A percentile compares a stretch with the other conserved stretches of the same genome.
Conservation (phyloP, 2,113 vertebrate genomes). For the Poecilia latipinna region DNA sequence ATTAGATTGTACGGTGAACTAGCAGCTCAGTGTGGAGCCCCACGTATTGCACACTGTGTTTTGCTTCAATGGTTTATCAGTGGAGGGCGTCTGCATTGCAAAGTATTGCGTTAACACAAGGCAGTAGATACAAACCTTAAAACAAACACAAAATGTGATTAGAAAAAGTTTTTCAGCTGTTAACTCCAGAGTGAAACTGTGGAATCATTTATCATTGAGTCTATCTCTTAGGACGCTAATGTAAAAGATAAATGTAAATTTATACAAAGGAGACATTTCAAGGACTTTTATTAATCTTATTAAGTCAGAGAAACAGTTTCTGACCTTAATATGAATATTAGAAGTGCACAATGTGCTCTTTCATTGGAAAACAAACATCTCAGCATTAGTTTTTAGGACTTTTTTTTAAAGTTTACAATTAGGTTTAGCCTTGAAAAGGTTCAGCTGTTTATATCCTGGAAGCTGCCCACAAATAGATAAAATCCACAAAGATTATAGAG, state of each 20-base stretch:
- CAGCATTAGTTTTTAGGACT: neutral
- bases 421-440: neutral
- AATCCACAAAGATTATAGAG: no score
- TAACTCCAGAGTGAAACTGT: neutral
- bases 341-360: neutral
- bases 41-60: neutral
- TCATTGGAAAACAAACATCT: neutral
- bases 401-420: neutral
- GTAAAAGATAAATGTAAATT: neutral
- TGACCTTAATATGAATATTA: neutral
- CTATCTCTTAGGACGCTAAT: neutral
- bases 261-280: no score
- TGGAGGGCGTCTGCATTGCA: neutral
- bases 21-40: slow-evolving; percentile 11
- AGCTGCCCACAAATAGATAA: no score
- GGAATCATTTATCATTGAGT: neutral
- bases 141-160: neutral
- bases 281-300: no score
- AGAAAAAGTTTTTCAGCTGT: neutral
- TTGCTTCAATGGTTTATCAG: neutral
- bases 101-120: neutral
- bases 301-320: neutral
- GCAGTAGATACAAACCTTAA: neutral
- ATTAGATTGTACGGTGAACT: neutral
- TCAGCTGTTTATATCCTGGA: neutral